Evolutionary conservation across 2,888 invertebrate genomes (phyloP).

Genomic region (Uloborus plumipes): DNA sequence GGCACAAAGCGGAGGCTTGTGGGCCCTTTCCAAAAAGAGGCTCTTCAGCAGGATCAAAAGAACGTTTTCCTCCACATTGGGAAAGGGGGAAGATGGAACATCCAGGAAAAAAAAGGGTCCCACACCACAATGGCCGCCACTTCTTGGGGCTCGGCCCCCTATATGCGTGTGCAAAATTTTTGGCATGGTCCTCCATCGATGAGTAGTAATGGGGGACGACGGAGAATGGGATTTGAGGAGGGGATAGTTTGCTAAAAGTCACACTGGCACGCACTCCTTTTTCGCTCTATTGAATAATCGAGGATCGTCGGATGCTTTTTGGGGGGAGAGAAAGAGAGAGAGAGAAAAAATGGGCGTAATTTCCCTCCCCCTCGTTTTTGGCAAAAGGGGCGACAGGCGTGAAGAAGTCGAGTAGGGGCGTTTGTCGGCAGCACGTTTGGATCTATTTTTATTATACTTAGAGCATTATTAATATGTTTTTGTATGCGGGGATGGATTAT

Average conservation of each 20-base stretch:
- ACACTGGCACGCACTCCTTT: slow-evolving; percentile 12
- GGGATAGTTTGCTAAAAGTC: slow-evolving; percentile 37
- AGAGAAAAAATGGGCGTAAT: slow-evolving; percentile 10
- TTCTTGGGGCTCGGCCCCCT: slow-evolving; percentile 5
- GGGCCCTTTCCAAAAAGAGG: slow-evolving; percentile 1
- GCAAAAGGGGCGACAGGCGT: slow-evolving; percentile 42
- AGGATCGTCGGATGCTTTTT: background rate
- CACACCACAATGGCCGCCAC: slow-evolving; percentile 23
- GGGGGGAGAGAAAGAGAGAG: too few relatives aligned
- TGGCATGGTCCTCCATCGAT: too few relatives aligned
- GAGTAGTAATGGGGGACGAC: too few relatives aligned
- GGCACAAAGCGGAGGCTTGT: slow-evolving; percentile 1
- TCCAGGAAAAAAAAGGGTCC: background rate
- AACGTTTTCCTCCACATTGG: slow-evolving; percentile 12
- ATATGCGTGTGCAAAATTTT: too few relatives aligned
- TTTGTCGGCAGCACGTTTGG: slow-evolving; percentile 49
- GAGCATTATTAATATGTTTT: slow-evolving; percentile 52
- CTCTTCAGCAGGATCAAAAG: background rate
- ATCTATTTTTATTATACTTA: slow-evolving; percentile 14
- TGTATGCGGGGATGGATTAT: slow-evolving; percentile 30
- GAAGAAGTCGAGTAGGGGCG: slow-evolving; percentile 46
- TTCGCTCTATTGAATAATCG: slow-evolving; percentile 38
- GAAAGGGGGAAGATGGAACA: background rate
- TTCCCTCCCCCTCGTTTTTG: slow-evolving; percentile 7
- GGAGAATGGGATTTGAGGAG: background rate